Evolutionary conservation across 2,113 vertebrate genomes (phyloP).

Genomic region (Burhinus oedicnemus): DNA sequence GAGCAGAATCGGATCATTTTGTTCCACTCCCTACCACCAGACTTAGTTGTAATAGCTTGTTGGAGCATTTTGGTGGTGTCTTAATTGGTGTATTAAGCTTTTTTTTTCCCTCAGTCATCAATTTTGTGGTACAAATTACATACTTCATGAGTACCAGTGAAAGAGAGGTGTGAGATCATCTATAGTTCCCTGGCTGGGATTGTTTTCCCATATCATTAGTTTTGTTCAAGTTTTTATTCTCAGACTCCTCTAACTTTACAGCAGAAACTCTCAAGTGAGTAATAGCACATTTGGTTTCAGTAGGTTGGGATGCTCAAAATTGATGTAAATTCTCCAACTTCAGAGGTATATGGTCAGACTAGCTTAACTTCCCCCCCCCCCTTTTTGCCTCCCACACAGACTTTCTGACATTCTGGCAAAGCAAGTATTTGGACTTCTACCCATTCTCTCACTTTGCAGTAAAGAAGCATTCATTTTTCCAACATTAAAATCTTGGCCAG

Average conservation of each 20-base stretch:
- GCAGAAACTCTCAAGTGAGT: conserved; percentile 42
- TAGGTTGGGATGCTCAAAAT: background rate
- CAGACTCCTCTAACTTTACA: conserved; percentile 16
- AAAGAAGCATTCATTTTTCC: conserved; percentile 57
- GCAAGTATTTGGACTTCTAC: conserved; percentile 43
- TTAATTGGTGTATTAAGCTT: conserved; percentile 47
- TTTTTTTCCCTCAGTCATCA: conserved; percentile 39
- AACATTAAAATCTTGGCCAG: conserved; percentile 32
- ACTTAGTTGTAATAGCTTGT: conserved; percentile 43
- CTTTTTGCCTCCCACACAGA: conserved; percentile 27
- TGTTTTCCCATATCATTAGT: conserved; percentile 43
- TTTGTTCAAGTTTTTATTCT: conserved; percentile 41
- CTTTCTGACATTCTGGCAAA: conserved; percentile 48
- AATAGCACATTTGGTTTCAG: conserved; percentile 30
- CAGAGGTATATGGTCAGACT: background rate
- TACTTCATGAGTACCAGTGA: background rate
- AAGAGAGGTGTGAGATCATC: conserved; percentile 52
- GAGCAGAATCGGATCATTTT: conserved; percentile 2
- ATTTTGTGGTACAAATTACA: conserved; percentile 45
- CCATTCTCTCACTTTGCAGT: conserved; percentile 57
- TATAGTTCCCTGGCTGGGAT: background rate
- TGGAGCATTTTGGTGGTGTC: conserved; percentile 19
- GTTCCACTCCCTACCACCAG: conserved; percentile 36
- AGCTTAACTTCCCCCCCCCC: background rate
- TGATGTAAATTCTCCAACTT: background rate